Evolutionary conservation across 1,140 invertebrate genomes (phyloP).

Genomic region (Portunus trituberculatus): DNA sequence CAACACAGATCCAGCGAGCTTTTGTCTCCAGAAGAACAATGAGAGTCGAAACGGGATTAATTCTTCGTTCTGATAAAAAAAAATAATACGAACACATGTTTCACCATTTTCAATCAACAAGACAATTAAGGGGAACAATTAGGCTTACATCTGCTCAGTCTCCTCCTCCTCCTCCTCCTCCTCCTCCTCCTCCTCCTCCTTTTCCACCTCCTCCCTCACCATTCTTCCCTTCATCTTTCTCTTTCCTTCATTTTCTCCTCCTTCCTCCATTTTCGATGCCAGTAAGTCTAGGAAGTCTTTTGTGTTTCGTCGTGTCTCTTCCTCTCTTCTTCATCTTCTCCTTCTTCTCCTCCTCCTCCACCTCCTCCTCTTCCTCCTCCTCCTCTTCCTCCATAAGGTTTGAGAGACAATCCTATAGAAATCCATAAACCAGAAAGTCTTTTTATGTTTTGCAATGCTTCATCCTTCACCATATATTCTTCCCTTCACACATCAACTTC

Average conservation of each 20-base stretch:
- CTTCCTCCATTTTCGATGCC: no score
- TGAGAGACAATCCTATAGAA: not conserved
- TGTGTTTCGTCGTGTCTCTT: no score
- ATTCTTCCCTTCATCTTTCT: not conserved
- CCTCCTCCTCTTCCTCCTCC: not conserved
- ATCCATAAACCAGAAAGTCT: not conserved
- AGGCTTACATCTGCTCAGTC: not conserved
- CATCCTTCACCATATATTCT: not conserved
- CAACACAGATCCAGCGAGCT: no score
- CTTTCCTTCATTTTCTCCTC: no score
- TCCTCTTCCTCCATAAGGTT: not conserved
- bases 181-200: no score
- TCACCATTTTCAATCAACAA: not conserved
- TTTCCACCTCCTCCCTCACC: not conserved
- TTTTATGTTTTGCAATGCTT: not conserved
- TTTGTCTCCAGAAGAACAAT: no score
- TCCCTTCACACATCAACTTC: not conserved
- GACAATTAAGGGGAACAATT: not conserved
- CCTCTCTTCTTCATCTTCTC: not conserved
- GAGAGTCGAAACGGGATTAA: not conserved
- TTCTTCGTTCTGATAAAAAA: not conserved
- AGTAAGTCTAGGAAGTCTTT: no score
- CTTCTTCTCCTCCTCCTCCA: not conserved
- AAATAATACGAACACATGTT: not conserved
- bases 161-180: not conserved